phyloP scores from a whole-genome alignment of 1,140 invertebrate species.

The Meloidogyne floridensis region DNA sequence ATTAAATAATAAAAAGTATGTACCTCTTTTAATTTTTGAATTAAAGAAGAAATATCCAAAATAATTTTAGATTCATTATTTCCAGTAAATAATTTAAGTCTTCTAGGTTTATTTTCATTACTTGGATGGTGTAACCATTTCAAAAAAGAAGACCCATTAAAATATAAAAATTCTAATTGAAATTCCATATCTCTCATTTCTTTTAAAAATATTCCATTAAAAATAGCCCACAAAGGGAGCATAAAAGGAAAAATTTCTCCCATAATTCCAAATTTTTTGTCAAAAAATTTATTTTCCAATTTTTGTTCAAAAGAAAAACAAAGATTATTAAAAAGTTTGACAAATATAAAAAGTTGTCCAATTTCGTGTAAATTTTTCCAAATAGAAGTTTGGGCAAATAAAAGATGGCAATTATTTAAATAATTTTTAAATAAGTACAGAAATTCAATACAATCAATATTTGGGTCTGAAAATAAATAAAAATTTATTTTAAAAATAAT shows the following conservation, averaged over 20 bases:
- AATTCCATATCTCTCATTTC: not conserved
- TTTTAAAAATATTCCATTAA: constrained; percentile 9
- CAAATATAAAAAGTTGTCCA: constrained; percentile 3
- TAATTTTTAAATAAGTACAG: constrained; percentile 11
- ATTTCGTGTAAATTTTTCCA: constrained; percentile 17
- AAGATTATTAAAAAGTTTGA: not conserved
- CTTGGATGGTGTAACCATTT: not conserved
- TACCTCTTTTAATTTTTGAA: constrained; percentile 4
- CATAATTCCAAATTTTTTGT: not conserved
- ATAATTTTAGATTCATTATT: not conserved
- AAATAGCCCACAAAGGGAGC: constrained; percentile 11
- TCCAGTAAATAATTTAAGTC: constrained; percentile 6
- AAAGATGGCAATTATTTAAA: constrained; percentile 14
- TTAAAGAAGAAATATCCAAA: constrained; percentile 3
- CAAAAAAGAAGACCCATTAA: not conserved
- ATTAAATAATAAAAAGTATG: not conserved
- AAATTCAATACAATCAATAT: constrained; percentile 1
- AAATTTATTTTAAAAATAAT: not conserved
- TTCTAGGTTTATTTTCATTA: constrained; percentile 3
- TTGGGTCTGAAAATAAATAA: constrained; percentile 1
- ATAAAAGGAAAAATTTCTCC: not conserved
- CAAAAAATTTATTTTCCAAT: not conserved
- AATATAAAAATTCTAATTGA: not conserved
- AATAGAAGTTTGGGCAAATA: not conserved
- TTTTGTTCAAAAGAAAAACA: constrained; percentile 16